Evolutionary conservation across 2,888 invertebrate species (phyloP).

Genomic region (Merodon equestris): DNA sequence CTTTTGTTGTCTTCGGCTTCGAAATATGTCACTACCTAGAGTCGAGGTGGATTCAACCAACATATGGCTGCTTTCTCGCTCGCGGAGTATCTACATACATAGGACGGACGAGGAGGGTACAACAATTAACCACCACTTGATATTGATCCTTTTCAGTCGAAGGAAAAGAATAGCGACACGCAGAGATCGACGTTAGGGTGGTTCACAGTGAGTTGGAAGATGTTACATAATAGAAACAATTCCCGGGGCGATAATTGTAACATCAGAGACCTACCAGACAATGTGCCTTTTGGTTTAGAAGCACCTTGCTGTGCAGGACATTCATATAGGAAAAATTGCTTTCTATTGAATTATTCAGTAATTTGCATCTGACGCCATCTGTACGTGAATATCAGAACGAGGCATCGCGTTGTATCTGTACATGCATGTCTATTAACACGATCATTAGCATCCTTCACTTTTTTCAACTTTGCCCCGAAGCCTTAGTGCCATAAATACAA

Average conservation of each 20-base stretch:
- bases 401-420: no score
- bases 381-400: no score
- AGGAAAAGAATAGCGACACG: constrained; percentile 34
- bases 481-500: no score
- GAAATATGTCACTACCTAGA: constrained; percentile 52
- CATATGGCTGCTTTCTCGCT: constrained; percentile 41
- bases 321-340: neutral
- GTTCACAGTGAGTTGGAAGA: constrained; percentile 20
- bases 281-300: no score
- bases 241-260: constrained; percentile 60
- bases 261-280: constrained; percentile 23
- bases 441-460: no score
- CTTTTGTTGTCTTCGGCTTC: constrained; percentile 46
- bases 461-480: no score
- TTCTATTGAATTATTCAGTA: no score
- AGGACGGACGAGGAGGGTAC: constrained; percentile 4
- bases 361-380: no score
- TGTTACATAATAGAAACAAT: constrained; percentile 52
- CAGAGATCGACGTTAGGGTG: constrained; percentile 39
- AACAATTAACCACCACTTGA: constrained; percentile 66
- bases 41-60: constrained; percentile 50
- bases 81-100: no score
- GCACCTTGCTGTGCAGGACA: constrained; percentile 1
- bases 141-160: constrained; percentile 52
- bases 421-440: no score